Evolutionary conservation across 2,797 vertebrate genomes (phyloP).

Genomic region (Basileuterus tristriatus): DNA sequence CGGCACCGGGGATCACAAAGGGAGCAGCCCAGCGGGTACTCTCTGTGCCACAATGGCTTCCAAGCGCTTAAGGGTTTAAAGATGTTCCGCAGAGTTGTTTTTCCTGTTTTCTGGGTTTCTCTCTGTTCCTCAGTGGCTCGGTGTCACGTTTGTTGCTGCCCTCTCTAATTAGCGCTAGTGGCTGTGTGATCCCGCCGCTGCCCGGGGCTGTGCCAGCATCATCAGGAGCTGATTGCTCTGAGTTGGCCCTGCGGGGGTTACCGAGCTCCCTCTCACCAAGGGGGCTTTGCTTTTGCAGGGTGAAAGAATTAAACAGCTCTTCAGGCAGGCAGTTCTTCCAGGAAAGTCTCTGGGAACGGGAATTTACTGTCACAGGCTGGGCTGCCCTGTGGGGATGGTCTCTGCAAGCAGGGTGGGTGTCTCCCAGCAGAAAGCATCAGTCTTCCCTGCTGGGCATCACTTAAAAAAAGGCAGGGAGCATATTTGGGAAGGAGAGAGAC

Average conservation of each 20-base stretch:
- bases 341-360: not conserved
- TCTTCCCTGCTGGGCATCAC: not conserved
- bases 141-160: not conserved
- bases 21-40: not conserved
- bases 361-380: not conserved
- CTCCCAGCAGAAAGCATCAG: not conserved
- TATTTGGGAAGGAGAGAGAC: not conserved
- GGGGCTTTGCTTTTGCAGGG: not conserved
- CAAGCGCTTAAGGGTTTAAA: not conserved
- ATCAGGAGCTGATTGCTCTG: not conserved
- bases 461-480: not conserved
- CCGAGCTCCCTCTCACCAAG: not conserved
- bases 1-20: not conserved
- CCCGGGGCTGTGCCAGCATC: not conserved
- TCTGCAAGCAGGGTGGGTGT: not conserved
- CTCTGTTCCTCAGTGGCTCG: not conserved
- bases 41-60: not conserved
- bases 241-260: not conserved
- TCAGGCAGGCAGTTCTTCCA: not conserved
- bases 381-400: not conserved
- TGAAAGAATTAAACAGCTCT: not conserved
- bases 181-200: not conserved
- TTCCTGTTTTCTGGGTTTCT: not conserved
- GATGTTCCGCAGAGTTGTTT: not conserved
- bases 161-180: not conserved